phyloP scores from a whole-genome alignment of 2,797 vertebrate genomes.

The Falco biarmicus region DNA sequence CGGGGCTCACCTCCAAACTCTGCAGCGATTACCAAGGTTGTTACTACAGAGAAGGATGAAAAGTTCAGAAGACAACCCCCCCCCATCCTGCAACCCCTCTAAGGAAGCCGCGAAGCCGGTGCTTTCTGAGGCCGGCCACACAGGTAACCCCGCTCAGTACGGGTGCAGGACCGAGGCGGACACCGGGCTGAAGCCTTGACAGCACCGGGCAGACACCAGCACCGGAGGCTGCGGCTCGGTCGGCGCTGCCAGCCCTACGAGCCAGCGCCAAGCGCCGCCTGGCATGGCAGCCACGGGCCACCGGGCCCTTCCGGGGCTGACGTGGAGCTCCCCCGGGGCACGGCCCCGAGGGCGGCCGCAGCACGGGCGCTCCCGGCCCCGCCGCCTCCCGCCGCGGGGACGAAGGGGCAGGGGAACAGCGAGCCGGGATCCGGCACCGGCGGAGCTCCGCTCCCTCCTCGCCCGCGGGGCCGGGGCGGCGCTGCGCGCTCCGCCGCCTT shows the following conservation, averaged over 20 bases:
- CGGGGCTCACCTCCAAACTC: not conserved
- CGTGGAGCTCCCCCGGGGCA: no score
- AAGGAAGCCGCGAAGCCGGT: not conserved
- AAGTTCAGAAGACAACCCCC: not conserved
- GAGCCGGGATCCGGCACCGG: no score
- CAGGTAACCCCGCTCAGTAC: accelerated
- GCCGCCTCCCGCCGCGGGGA: no score
- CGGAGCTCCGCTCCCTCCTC: no score
- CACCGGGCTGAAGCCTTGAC: not conserved
- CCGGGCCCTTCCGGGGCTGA: no score
- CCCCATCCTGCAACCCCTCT: not conserved
- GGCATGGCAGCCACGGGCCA: no score
- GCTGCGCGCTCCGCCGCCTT: no score
- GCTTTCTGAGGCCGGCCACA: not conserved
- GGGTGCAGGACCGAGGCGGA: not conserved
- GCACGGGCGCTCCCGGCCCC: no score
- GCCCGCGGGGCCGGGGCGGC: no score
- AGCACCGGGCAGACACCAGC: not conserved
- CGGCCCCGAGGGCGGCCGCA: no score
- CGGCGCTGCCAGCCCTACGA: not conserved
- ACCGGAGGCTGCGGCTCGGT: not conserved
- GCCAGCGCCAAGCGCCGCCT: no score
- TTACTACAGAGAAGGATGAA: not conserved
- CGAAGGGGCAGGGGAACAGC: no score
- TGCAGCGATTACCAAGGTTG: not conserved